Evolutionary conservation across 2,888 invertebrate genomes (phyloP), one percentile per base, ranked within the genome.

Genomic region (Hymenopus coronatus): DNA sequence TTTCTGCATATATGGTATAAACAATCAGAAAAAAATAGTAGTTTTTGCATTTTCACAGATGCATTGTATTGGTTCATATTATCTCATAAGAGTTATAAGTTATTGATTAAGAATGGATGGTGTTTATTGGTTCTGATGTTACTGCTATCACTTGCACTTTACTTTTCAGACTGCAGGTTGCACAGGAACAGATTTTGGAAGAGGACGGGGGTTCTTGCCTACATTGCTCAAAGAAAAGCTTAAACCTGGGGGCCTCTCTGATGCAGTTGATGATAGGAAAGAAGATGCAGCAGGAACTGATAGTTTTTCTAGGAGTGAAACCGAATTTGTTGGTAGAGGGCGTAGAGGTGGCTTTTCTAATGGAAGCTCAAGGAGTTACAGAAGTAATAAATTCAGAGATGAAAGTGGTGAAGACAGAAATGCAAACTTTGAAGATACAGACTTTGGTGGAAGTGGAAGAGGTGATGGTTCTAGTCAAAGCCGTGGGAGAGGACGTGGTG

Each of bases 131-230:
- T 12, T 6, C 8, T 40, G 40, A 40, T 30, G 4, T 40, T 40
- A 12, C 40, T 70, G 54, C 15, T 70, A 70, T 20, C 2, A 20
- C 4, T 70, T 70, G 15, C 25, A 70, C 25, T 70, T 70, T 70
- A 20, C 25, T 70, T 70, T 28, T 27, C 70, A 85, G 30, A 7
- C 86, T 25, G 9, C 81, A 89, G 93, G 94, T 83, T 94, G 94
- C 91, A 94, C 94, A 88, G 95, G 95, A 1, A 94, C 94, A 91
- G 94, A 94, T 91, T 93, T 95, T 83, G 93, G 94, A 1, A 92
- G 93, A 83, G 95, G 95, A 46, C 92, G 95, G 91, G 95, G 95
- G 7, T 95, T 94, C 90, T 92, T 92, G 40, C 93, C 94, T 33
- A 94, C 94, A 91, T 12, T 15, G 14, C 0, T 20, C n/a, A 33